These are phyloP conservation scores for Macropus fuliginosus DNA, from an alignment of 2,797 vertebrate genomes.

Conservation along the genomic window DNA sequence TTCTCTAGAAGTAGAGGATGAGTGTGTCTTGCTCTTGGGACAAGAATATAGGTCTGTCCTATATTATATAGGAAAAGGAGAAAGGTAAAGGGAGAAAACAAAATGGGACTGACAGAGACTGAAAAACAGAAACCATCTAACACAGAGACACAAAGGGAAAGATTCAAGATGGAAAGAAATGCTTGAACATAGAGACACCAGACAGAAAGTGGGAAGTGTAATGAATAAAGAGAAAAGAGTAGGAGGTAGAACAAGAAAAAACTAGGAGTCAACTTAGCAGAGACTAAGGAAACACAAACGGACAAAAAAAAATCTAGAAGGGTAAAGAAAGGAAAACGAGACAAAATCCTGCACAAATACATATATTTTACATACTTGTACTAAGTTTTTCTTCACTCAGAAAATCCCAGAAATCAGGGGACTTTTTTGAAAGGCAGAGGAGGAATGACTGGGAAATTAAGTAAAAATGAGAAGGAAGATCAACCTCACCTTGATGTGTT, in stretches of 20 bases:
- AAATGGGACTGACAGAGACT: not conserved
- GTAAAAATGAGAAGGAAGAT: not conserved
- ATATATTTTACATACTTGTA: not conserved
- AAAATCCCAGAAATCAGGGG: not conserved
- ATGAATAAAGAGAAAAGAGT: not conserved
- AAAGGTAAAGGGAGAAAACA: not conserved
- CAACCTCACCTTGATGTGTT: not conserved
- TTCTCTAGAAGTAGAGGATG: not conserved
- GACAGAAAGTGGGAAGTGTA: not conserved
- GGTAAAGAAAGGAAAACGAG: not conserved
- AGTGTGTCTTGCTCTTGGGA: not conserved
- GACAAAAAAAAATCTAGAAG: not conserved
- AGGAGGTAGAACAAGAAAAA: not conserved
- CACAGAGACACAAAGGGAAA: not conserved
- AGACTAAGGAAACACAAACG: not conserved
- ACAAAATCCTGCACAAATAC: not conserved
- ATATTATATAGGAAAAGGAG: not conserved
- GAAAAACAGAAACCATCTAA: not conserved
- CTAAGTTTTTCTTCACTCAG: not conserved
- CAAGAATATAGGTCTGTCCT: not conserved
- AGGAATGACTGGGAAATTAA: not conserved
- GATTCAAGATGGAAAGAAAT: not conserved
- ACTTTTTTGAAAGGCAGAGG: not conserved
- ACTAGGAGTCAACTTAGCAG: not conserved
- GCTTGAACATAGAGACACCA: not conserved